Evolutionary conservation across 2,113 vertebrate species (phyloP), one percentile per base, ranked within the genome.

Genomic region (Hydrochoerus hydrochaeris): DNA sequence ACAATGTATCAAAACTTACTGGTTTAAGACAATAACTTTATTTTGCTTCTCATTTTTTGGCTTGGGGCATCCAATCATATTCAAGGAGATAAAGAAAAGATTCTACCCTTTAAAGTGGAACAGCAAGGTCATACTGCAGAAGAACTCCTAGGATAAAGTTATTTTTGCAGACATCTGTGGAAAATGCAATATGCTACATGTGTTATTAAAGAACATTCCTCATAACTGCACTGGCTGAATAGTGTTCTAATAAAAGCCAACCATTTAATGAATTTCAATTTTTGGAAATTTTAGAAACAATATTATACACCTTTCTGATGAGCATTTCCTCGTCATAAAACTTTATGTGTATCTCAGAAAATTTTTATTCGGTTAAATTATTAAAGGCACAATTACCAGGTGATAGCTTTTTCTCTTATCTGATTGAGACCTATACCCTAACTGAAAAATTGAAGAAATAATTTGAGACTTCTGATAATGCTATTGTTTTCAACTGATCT

Each of bases 351-450:
- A 69, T 54, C 75, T 82, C 88, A 65, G 41, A 87, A 87, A 73
- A 71, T 38, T 81, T 96, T 94, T 96, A 85, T 94, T 83, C 88
- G 62, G 28, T n/a, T 94, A 82, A 49, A 93, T 62, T 88, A 88
- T 90, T 81, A 54, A 85, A 90, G 44, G 52, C 16, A 7, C 35
- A 94, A 80, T 54, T 87, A 82, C 12, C n/a, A 85, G 26, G 17
- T 69, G 41, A 32, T 85, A 71, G 24, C 24, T 71, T 77, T 63
- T 32, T 9, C 73, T 49, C 1, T 30, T 62, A 20, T 63, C 32
- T 73, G 63, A 46, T 17, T 69, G 41, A 93, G 24, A 63, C 41
- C 35, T 49, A 49, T 57, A 32, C 12, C 58, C n/a, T 84, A 57
- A 67, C 69, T 57, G 3, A 80, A 78, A 67, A 84, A 3, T 1